Conservation (phyloP, 2,797 vertebrate species). For the Danio kyathit region DNA sequence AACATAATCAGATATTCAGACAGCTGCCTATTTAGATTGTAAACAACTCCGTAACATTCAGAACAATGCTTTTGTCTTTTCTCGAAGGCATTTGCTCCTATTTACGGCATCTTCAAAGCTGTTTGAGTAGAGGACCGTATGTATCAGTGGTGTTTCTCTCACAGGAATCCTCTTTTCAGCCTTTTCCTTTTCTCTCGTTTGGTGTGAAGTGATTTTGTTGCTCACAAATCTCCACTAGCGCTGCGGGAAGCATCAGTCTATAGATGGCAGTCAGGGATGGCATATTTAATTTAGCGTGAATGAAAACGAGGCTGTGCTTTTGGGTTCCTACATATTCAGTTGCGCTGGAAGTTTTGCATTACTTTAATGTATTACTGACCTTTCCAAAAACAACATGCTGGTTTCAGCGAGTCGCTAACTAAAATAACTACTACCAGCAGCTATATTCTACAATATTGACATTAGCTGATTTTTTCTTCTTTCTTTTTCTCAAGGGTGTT, state of each 20-base stretch:
- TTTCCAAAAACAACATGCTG: background rate
- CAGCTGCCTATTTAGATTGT: background rate
- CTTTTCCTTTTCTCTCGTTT: background rate
- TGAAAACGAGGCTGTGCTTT: background rate
- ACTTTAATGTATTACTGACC: conserved; percentile 21
- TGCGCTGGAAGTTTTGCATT: background rate
- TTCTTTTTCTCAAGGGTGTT: too few species aligned
- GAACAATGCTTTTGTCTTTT: background rate
- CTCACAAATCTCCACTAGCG: background rate
- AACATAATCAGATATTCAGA: background rate
- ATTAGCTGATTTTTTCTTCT: background rate
- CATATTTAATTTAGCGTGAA: conserved; percentile 6
- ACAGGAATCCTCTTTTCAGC: background rate
- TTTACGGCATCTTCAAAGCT: background rate
- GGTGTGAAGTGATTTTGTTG: background rate
- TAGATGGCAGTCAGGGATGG: conserved; percentile 2
- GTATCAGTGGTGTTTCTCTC: background rate
- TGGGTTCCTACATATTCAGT: background rate
- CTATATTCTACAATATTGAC: background rate
- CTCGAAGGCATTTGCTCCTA: background rate
- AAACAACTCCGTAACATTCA: background rate
- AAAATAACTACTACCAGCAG: background rate
- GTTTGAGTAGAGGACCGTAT: too few species aligned
- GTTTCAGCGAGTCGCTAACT: background rate
- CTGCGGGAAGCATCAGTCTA: background rate